Base-by-base conservation (phyloP, 2,888 invertebrate genomes). In the Chrysodeixis includens region DNA sequence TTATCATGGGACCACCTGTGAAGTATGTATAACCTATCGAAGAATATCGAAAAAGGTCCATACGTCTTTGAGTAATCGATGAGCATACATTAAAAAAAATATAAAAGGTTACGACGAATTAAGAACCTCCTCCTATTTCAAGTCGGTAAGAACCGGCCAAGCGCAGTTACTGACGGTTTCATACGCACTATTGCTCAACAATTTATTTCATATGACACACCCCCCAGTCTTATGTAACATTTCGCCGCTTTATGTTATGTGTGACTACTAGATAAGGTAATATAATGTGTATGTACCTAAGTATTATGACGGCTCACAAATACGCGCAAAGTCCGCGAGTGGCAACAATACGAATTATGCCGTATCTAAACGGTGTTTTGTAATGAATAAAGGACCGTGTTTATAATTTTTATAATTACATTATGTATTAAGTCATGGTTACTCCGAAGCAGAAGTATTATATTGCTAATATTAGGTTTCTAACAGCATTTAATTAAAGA, bases 141-240 rank as follows among this genome's bases (percentile, higher is more conserved):
- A n/a, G n/a, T n/a, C n/a, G n/a, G n/a, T n/a, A n/a, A n/a, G n/a
- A n/a, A n/a, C n/a, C n/a, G n/a, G n/a, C n/a, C n/a, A n/a, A n/a
- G n/a, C n/a, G n/a, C n/a, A n/a, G n/a, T n/a, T n/a, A n/a, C n/a
- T n/a, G n/a, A n/a, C 40, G n/a, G n/a, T n/a, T 35, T 2, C n/a
- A 14, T 7, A 1, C 18, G 1, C 20, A 18, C 18, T 18, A 49
- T 49, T 18, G 7, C 46, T 20, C 20, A 49, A 9, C 18, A 16
- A 49, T 49, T 46, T n/a, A 49, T 49, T 49, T 49, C 8, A 49
- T 4, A 49, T 8, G 46, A 49, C 46, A 49, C 46, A 49, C 46
- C 46, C 35, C 46, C 46, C 4, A 10, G 18, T 49, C 18, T 20
- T 49, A 49, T 49, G 46, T 20, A 49, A 49, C 20, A 18, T 18